A percentile compares a stretch with the other conserved stretches of the same genome.
These are phyloP conservation scores for Lophius americanus DNA, from an alignment of 2,797 vertebrate genomes.

Conservation along the genomic window DNA sequence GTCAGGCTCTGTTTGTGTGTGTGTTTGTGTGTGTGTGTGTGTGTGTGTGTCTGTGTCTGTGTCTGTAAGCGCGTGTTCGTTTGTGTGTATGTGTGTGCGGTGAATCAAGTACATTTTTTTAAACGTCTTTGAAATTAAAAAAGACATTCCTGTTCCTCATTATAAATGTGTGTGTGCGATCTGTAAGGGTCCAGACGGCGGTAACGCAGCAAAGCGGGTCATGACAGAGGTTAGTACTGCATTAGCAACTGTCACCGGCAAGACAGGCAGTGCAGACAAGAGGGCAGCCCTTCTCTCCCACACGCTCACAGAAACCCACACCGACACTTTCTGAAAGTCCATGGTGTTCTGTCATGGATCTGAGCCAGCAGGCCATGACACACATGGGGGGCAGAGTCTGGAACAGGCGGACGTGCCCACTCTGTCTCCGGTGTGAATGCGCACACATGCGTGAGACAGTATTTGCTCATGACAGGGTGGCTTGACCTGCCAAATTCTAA, in stretches of 20 bases:
- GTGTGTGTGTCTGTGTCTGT: not conserved
- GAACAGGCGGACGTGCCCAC: slow-evolving; percentile 69
- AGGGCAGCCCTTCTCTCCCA: slow-evolving; percentile 45
- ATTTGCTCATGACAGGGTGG: slow-evolving; percentile 55
- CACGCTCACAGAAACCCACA: slow-evolving; percentile 21
- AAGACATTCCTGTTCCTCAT: slow-evolving; percentile 36
- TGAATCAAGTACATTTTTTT: slow-evolving; percentile 13
- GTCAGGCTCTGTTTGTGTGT: slow-evolving; percentile 39
- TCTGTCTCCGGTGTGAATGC: slow-evolving; percentile 57
- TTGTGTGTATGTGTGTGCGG: slow-evolving; percentile 4
- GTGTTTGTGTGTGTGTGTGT: slow-evolving; percentile 1
- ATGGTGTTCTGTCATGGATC: slow-evolving; percentile 67
- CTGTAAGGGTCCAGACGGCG: slow-evolving; percentile 52
- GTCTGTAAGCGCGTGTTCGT: not conserved
- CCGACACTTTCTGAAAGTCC: slow-evolving; percentile 38
- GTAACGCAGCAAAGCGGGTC: slow-evolving; percentile 75
- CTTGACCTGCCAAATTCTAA: slow-evolving; percentile 51
- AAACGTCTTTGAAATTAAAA: slow-evolving; percentile 29
- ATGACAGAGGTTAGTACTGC: slow-evolving; percentile 78
- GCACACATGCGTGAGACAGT: slow-evolving; percentile 45
- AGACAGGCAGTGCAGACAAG: slow-evolving; percentile 70
- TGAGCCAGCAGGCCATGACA: slow-evolving; percentile 72
- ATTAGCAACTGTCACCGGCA: slow-evolving; percentile 79
- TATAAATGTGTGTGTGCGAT: slow-evolving; percentile 38
- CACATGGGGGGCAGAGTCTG: slow-evolving; percentile 68